phyloP scores from a whole-genome alignment of 2,797 vertebrate genomes.

The Stomatorhinus walkeri region DNA sequence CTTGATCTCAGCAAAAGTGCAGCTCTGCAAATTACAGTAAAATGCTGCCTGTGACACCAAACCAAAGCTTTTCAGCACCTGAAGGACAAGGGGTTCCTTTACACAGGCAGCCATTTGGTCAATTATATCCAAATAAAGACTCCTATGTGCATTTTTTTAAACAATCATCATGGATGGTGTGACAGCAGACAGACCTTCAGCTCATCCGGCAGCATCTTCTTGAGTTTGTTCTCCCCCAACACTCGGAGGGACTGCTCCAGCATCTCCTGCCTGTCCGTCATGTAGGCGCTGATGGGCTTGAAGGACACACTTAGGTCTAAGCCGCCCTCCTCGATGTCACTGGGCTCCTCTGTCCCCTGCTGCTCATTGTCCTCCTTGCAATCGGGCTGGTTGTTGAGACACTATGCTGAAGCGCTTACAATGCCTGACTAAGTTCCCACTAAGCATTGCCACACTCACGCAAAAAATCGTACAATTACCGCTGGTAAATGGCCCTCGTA shows the following conservation, averaged over 20 bases:
- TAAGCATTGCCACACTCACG: neutral
- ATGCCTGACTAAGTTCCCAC: neutral
- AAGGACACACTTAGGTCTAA: constrained; percentile 77
- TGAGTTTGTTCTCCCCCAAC: constrained; percentile 82
- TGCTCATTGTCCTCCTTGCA: constrained; percentile 59
- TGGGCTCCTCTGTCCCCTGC: constrained; percentile 68
- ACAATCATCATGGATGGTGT: neutral
- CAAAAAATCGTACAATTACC: neutral
- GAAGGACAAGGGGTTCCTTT: neutral
- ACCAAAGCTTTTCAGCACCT: neutral
- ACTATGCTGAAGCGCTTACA: neutral
- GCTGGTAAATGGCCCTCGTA: neutral
- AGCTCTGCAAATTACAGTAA: constrained; percentile 57
- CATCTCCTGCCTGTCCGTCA: constrained; percentile 79
- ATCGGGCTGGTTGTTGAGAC: constrained; percentile 49
- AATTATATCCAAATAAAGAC: neutral
- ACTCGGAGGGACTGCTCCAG: constrained; percentile 85
- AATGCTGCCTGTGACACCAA: neutral
- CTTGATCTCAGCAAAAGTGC: constrained; percentile 81
- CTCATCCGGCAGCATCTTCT: constrained; percentile 89
- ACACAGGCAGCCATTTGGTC: neutral
- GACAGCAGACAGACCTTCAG: constrained; percentile 69
- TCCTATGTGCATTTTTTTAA: neutral
- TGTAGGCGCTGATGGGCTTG: constrained; percentile 83
- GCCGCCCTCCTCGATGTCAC: constrained; percentile 90